These are phyloP conservation scores for Andricus quercusramuli DNA, from an alignment of 2,888 invertebrate species.

Conservation along the genomic window DNA sequence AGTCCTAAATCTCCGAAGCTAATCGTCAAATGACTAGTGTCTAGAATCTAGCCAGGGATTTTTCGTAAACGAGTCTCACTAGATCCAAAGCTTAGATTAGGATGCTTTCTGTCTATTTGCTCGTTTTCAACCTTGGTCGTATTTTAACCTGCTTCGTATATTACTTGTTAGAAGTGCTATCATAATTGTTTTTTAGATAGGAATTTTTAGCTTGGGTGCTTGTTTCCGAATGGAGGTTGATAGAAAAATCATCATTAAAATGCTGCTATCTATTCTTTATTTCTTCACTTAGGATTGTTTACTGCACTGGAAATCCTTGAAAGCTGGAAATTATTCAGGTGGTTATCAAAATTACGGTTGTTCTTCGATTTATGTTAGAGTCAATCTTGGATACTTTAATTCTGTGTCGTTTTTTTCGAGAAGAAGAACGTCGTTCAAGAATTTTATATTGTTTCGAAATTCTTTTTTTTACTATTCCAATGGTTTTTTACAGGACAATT, in stretches of 20 bases:
- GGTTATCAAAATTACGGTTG: neutral
- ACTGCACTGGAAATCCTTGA: neutral
- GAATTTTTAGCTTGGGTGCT: neutral
- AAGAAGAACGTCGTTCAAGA: neutral
- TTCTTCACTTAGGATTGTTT: constrained; percentile 15
- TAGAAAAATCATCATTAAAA: neutral
- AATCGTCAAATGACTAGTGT: constrained; percentile 22
- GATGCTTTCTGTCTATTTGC: constrained; percentile 1
- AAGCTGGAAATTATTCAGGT: neutral
- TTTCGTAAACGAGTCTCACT: constrained; percentile 6
- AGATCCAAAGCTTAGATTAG: constrained; percentile 18
- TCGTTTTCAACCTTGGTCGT: constrained; percentile 4
- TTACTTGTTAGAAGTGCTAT: neutral
- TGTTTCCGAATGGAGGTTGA: neutral
- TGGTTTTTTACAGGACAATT: no score
- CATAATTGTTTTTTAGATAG: constrained; percentile 33
- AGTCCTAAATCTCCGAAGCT: constrained; percentile 28
- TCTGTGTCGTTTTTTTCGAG: neutral
- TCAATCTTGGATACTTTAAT: neutral
- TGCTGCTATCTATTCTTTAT: constrained; percentile 35
- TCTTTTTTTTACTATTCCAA: neutral
- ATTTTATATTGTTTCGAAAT: neutral
- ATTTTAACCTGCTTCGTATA: constrained; percentile 13
- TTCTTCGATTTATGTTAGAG: neutral
- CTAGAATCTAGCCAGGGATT: constrained; percentile 19